phyloP scores from a whole-genome alignment of 2,113 vertebrate species.

The Pseudorasbora parva region DNA sequence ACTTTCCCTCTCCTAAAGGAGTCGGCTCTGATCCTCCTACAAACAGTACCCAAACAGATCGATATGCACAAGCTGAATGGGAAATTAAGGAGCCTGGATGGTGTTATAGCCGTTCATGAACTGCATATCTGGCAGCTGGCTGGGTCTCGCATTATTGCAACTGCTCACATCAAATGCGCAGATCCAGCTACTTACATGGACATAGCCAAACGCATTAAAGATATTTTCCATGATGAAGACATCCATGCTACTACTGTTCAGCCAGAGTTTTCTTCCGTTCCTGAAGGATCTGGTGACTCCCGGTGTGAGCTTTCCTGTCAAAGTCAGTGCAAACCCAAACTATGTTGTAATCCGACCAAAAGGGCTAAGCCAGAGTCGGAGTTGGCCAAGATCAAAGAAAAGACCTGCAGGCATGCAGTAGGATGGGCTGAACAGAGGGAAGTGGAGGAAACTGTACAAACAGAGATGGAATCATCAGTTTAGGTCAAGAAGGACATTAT shows the following conservation, averaged over 20 bases:
- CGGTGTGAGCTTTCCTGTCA: slow-evolving; percentile 83
- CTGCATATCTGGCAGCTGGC: slow-evolving; percentile 88
- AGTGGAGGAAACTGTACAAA: slow-evolving; percentile 6
- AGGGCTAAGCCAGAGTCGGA: slow-evolving; percentile 67
- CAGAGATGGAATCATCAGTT: slow-evolving; percentile 51
- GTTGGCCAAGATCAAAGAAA: slow-evolving; percentile 56
- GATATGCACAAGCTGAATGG: slow-evolving; percentile 82
- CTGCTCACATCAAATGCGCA: slow-evolving; percentile 86
- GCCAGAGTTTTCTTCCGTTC: slow-evolving; percentile 82
- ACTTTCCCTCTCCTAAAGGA: slow-evolving; percentile 86
- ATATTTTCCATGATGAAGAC: slow-evolving; percentile 85
- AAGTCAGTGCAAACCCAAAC: slow-evolving; percentile 85
- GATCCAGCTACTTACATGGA: slow-evolving; percentile 86
- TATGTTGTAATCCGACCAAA: slow-evolving; percentile 78
- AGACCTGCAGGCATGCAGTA: neutral
- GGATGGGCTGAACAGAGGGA: slow-evolving; percentile 26
- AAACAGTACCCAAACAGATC: slow-evolving; percentile 88
- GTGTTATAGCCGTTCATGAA: slow-evolving; percentile 85
- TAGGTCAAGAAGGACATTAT: slow-evolving; percentile 15
- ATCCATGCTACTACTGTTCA: slow-evolving; percentile 88
- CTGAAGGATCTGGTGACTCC: slow-evolving; percentile 70
- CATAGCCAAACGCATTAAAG: slow-evolving; percentile 85
- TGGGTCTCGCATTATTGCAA: slow-evolving; percentile 86
- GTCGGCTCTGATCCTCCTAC: slow-evolving; percentile 86
- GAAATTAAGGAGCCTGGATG: slow-evolving; percentile 79